These are phyloP conservation scores for Lutjanus argentimaculatus DNA, from an alignment of 2,797 vertebrate genomes.

Conservation along the genomic window DNA sequence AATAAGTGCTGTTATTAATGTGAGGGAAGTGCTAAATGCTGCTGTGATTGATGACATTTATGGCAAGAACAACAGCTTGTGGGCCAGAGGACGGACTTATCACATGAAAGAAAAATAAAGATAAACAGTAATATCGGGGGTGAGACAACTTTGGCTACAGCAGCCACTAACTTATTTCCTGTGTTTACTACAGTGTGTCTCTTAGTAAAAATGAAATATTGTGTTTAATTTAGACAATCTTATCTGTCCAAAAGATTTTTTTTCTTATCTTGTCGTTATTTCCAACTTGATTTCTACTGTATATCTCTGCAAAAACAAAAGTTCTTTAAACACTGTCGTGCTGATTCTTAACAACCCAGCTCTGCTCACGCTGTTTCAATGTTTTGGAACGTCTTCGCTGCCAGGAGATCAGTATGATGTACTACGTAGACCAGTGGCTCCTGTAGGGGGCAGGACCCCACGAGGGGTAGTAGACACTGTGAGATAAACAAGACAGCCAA, in stretches of 20 bases:
- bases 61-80: conserved; percentile 59
- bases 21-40: conserved; percentile 58
- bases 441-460: neutral
- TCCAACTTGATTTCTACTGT: neutral
- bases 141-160: conserved; percentile 35
- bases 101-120: conserved; percentile 62
- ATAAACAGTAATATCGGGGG: conserved; percentile 52
- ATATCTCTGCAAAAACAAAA: neutral
- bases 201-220: conserved; percentile 48
- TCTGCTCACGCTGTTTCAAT: neutral
- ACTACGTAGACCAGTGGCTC: neutral
- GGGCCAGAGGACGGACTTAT: conserved; percentile 63
- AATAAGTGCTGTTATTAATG: conserved; percentile 66
- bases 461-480: too few species aligned
- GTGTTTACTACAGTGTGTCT: conserved; percentile 45
- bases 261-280: neutral
- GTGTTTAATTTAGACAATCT: conserved; percentile 43
- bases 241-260: conserved; percentile 16
- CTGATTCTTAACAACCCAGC: neutral
- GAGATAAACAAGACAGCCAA: neutral
- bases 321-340: neutral
- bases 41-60: conserved; percentile 65
- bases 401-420: too few species aligned
- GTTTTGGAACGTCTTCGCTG: too few species aligned
- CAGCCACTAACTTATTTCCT: conserved; percentile 43